Evolutionary conservation across 1,140 invertebrate genomes (phyloP), one percentile per base, ranked within the genome.

Genomic region (Paramacrobiotus metropolitanus): DNA sequence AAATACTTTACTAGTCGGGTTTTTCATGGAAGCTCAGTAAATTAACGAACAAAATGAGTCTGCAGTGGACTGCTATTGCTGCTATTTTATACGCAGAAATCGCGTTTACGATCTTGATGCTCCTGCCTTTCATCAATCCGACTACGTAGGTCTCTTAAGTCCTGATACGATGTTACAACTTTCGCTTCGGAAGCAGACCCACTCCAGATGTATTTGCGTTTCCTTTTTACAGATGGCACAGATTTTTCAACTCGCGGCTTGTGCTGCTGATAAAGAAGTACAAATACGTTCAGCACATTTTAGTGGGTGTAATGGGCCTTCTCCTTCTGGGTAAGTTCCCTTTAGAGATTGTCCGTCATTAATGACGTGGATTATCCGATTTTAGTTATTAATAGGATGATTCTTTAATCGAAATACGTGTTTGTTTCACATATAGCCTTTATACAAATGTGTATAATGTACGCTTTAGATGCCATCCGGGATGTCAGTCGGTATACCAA

Each of bases 1-100:
- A n/a, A n/a, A n/a, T n/a, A n/a, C n/a, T n/a, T n/a, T n/a, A n/a
- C n/a, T n/a, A n/a, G n/a, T n/a, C n/a, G n/a, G n/a, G n/a, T n/a
- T n/a, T n/a, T n/a, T n/a, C n/a, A n/a, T n/a, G n/a, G n/a, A n/a
- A n/a, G n/a, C n/a, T n/a, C n/a, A n/a, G n/a, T n/a, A n/a, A n/a
- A n/a, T n/a, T n/a, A n/a, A n/a, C n/a, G n/a, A n/a, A n/a, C 34
- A 82, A 77, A 67, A 95, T 96, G 91, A 91, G 87, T 82, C 76
- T 95, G 60, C 88, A 93, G 76, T 96, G 91, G 90, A 90, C 87
- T 30, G 78, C 94, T 62, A 87, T 94, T 61, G 91, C 91, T 18
- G 77, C 78, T 18, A 91, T 94, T 76, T 76, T 96, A 2, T 96
- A 96, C 70, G 69, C 78, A 0, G 90, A 96, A 79, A 85, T 95